Evolutionary conservation across 2,113 vertebrate genomes (phyloP).

Genomic region (Cyprinodon brontotheroides): DNA sequence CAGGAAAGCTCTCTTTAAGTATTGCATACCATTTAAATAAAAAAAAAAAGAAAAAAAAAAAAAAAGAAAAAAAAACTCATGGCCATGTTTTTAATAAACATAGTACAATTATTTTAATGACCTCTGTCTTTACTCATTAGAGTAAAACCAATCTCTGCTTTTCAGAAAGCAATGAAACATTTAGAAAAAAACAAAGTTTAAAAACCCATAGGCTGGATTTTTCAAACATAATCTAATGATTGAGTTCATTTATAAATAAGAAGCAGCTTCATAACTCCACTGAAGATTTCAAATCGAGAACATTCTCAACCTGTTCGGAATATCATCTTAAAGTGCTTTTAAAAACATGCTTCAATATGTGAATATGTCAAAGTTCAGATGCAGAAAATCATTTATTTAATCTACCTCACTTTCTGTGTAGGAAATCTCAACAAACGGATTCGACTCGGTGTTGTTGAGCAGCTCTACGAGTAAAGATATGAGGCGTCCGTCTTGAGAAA

Average conservation of each 20-base stretch:
- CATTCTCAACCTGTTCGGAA: neutral
- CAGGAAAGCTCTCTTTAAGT: neutral
- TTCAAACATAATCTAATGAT: neutral
- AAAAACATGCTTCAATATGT: neutral
- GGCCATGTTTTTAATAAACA: slow-evolving; percentile 41
- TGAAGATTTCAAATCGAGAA: neutral
- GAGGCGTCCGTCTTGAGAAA: slow-evolving; percentile 84
- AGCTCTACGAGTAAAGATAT: slow-evolving; percentile 88
- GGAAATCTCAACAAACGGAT: neutral
- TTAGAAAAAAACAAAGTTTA: slow-evolving; percentile 4
- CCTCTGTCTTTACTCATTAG: slow-evolving; percentile 23
- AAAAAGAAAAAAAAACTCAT: neutral
- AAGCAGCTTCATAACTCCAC: neutral
- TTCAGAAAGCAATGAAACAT: slow-evolving; percentile 30
- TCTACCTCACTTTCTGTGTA: slow-evolving; percentile 64
- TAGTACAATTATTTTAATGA: neutral
- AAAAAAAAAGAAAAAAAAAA: slow-evolving; percentile 26
- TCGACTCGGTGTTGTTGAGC: slow-evolving; percentile 78
- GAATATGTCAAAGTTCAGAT: too few species aligned
- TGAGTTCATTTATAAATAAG: slow-evolving; percentile 4
- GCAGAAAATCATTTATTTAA: slow-evolving; percentile 18
- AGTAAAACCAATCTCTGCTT: slow-evolving; percentile 41
- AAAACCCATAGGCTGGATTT: slow-evolving; percentile 34
- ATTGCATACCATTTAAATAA: neutral
- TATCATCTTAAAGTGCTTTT: neutral